These are phyloP conservation scores for Hippasteria phrygiana DNA, from an alignment of 53 echinoderm and acorn worm genomes.

Conservation along the genomic window DNA sequence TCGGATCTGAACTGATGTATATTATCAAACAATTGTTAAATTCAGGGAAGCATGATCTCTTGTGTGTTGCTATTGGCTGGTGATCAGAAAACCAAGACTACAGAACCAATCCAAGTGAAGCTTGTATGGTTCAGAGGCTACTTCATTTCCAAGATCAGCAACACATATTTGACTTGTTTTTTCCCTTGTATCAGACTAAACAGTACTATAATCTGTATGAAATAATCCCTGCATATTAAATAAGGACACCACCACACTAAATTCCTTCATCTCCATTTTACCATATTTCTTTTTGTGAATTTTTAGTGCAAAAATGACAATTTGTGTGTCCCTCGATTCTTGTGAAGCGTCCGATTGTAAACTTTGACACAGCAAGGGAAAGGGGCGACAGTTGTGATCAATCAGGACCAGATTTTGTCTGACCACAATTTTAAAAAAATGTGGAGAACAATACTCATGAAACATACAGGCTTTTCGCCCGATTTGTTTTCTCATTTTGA, in stretches of 20 bases:
- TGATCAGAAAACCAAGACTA: neutral
- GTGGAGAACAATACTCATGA: no score
- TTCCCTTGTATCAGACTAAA: conserved; percentile 3
- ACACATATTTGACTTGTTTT: neutral
- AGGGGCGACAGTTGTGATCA: no score
- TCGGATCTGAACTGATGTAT: neutral
- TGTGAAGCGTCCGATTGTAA: no score
- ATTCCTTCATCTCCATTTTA: no score
- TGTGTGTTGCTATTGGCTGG: neutral
- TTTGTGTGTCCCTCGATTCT: no score
- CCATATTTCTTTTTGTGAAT: no score
- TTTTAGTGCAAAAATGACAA: no score
- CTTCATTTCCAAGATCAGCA: neutral
- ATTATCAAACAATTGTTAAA: conserved; percentile 14
- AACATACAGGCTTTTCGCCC: no score
- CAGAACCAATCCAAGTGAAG: neutral
- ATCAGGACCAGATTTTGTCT: no score
- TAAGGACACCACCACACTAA: neutral
- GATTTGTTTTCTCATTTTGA: no score
- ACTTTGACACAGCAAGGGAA: no score
- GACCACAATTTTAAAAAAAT: no score
- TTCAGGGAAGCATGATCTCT: conserved; percentile 1
- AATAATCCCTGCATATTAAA: neutral
- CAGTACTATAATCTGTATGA: conserved; percentile 48
- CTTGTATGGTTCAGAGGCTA: neutral